Evolutionary conservation across 2,888 invertebrate species (phyloP).

Genomic region (Drosophila atripex): DNA sequence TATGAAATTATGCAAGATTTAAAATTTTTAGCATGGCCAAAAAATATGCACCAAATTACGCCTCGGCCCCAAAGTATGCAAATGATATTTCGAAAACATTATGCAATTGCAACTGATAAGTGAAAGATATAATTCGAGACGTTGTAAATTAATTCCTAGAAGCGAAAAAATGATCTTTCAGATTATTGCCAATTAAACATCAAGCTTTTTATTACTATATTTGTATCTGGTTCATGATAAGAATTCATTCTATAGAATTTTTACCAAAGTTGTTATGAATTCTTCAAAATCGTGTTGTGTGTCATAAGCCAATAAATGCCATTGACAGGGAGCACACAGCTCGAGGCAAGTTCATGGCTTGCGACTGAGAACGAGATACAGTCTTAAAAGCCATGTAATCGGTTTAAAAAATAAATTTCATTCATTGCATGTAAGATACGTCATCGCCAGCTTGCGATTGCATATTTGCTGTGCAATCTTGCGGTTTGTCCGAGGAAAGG

Average conservation of each 20-base stretch:
- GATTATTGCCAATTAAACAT: conserved; percentile 2
- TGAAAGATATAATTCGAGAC: too few species aligned
- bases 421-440: conserved; percentile 23
- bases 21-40: neutral
- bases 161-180: neutral
- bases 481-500: conserved; percentile 43
- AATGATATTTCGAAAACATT: neutral
- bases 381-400: conserved; percentile 1
- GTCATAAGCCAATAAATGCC: conserved; percentile 6
- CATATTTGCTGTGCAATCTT: conserved; percentile 22
- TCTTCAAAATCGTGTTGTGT: conserved; percentile 7
- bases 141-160: neutral
- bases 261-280: neutral
- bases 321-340: neutral
- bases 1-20: neutral
- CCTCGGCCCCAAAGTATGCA: conserved; percentile 23
- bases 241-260: conserved; percentile 9
- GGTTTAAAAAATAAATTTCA: conserved; percentile 10
- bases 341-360: conserved; percentile 6
- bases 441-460: conserved; percentile 24
- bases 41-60: conserved; percentile 5
- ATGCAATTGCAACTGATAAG: too few species aligned
- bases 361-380: neutral
- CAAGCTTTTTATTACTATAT: neutral
- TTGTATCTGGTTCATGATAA: conserved; percentile 6